Evolutionary conservation across 1,140 invertebrate genomes (phyloP).

Genomic region (Cepaea nemoralis): DNA sequence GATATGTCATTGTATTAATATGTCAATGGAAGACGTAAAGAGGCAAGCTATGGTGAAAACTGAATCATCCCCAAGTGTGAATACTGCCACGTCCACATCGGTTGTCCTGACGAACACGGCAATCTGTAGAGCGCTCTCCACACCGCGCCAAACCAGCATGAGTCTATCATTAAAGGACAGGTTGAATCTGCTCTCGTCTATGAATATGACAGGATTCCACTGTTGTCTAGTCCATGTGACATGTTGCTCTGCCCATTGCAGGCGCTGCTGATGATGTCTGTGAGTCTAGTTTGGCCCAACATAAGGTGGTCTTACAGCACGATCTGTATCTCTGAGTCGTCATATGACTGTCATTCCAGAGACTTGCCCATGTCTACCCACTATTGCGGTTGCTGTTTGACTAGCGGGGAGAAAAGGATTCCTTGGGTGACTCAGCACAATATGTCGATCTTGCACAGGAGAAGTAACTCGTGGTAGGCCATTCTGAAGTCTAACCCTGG

Average conservation of each 20-base stretch:
- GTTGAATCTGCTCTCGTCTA: conserved; percentile 2
- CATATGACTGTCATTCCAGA: neutral
- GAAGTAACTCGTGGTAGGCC: neutral
- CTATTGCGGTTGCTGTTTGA: neutral
- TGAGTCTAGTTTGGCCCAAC: conserved; percentile 5
- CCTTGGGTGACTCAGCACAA: neutral
- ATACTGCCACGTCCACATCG: neutral
- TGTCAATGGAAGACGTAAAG: neutral
- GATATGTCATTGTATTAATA: neutral
- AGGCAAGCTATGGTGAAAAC: neutral
- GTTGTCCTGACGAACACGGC: conserved; percentile 1
- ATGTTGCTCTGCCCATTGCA: conserved; percentile 6
- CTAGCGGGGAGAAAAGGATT: neutral
- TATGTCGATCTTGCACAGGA: neutral
- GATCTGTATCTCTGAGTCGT: neutral
- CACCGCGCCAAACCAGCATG: neutral
- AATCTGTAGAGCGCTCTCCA: conserved; percentile 6
- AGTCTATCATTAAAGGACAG: neutral
- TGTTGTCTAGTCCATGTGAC: neutral
- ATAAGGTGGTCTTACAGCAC: neutral
- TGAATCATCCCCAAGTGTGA: neutral
- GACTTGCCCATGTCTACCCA: neutral
- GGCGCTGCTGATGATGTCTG: neutral
- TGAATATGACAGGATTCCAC: neutral
- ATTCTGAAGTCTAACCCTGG: neutral